Base-by-base conservation (phyloP, 2,113 vertebrate species). In the Macrotus californicus region DNA sequence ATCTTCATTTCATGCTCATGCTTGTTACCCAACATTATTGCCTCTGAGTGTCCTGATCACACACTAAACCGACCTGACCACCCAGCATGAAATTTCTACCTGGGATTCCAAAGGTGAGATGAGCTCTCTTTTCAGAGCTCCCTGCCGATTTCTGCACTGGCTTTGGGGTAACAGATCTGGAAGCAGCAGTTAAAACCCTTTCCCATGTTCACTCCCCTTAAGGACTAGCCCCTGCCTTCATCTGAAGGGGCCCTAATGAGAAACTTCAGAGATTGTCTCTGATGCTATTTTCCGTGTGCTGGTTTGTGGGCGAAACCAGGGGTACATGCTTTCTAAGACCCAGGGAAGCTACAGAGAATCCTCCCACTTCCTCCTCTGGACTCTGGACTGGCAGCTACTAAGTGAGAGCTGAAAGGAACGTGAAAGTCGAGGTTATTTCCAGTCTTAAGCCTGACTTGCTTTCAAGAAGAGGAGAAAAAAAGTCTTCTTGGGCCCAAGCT, bases 1-100 rank as follows among this genome's bases (percentile, higher is more conserved):
- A 96, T 91, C 92, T 50, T 94, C 15, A 43, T 56, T 85, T 96
- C 95, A 93, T 93, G 95, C 56, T 96, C 26, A 4, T 75, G 75
- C 94, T 93, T 97, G 93, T 92, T 91, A 86, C 69, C 88, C 36
- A 92, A 72, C 54, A 39, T 73, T 52, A 77, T 85, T 93, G 69
- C 48, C 50, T 89, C 70, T 88, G 67, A 96, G 61, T 31, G 50
- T 88, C 54, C 67, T 31, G 54, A 91, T 92, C 82, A 61, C 10
- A 29, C 0, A 2, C 59, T 59, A 92, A 66, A 83, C 66, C 39
- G n/a, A 66, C 72, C 59, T 91, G 95, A 73, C 93, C 96, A 94
- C 90, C 87, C 89, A 97, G 79, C 26, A 22, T 41, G 85, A 75
- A 46, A 61, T 46, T 70, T 86, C 87, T 79, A 76, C 86, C 67